Evolutionary conservation across 2,113 vertebrate species (phyloP).

Genomic region (Carettochelys insculpta): DNA sequence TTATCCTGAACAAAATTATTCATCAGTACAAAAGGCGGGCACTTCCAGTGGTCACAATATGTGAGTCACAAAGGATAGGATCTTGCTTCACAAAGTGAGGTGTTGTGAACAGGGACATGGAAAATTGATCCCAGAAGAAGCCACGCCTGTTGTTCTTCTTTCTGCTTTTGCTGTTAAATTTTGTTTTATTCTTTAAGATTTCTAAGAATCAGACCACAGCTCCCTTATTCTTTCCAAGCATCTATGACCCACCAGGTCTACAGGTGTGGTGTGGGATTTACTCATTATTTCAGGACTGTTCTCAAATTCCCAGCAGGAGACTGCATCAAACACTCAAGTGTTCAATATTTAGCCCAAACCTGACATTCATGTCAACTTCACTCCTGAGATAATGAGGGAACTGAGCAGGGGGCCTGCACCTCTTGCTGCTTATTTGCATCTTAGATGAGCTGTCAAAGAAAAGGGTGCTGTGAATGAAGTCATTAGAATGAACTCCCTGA

Average conservation of each 20-base stretch:
- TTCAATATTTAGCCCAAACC: not conserved
- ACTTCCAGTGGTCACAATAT: not conserved
- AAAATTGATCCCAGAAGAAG: not conserved
- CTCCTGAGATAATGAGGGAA: not conserved
- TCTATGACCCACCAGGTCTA: not conserved
- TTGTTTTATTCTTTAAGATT: not conserved
- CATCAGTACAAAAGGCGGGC: not conserved
- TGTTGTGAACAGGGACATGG: not conserved
- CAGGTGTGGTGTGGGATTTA: not conserved
- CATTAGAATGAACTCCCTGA: not conserved
- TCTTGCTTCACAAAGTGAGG: not conserved
- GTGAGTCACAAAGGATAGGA: not conserved
- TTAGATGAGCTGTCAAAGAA: not conserved
- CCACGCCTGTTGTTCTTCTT: not conserved
- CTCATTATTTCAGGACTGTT: not conserved
- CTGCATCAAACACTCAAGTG: not conserved
- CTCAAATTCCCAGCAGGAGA: not conserved
- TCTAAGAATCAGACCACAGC: not conserved
- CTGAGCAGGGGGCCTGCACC: not conserved
- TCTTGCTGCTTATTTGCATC: not conserved
- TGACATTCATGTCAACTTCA: accelerated
- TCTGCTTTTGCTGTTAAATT: not conserved
- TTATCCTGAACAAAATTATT: not conserved
- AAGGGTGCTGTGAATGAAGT: not conserved
- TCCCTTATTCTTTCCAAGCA: not conserved